Base-by-base conservation (phyloP, 2,888 invertebrate genomes). In the Brassicogethes aeneus region DNA sequence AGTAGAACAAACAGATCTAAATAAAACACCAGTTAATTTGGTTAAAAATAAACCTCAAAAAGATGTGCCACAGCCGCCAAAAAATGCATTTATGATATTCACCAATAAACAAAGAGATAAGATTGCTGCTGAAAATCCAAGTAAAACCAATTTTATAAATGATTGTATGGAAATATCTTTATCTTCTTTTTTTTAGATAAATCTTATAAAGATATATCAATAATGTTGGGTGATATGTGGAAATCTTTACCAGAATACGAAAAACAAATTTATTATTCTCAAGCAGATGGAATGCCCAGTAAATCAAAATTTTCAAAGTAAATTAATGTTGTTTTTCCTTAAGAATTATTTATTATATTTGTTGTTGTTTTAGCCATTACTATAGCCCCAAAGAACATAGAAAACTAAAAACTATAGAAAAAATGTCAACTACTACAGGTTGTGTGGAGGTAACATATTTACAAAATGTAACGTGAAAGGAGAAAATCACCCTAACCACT, bases 61-160 rank as follows among this genome's bases (percentile, higher is more conserved):
- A n/a, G n/a, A n/a, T n/a, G n/a, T n/a, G n/a, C n/a, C n/a, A n/a
- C n/a, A n/a, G n/a, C n/a, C n/a, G n/a, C 71, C 72, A 3, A 69
- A 69, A 1, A 73, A 71, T 55, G 71, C 73, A 2, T 74, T 73
- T 53, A 73, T 73, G 71, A 65, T 73, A 38, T 74, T 73, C 55
- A 70, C 71, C 2, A 70, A 69, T 47, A 69, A 72, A 49, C 70
- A 70, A 70, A 61, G 73, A 29, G 61, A 65, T 40, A 69, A 68
- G 52, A 50, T 73, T 34, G 66, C 70, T 3, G 50, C 56, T 3
- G 64, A 72, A 55, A 56, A 70, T 58, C 70, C 69, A 41, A 54
- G 67, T 65, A 32, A 32, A 13, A 7, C 5, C 5, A 23, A 23
- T 32, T 32, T 32, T 32, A 12, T 32, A 32, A 54, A 30, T 33